These are phyloP conservation scores for Apeira syringaria DNA, from an alignment of 2,888 invertebrate species.

Conservation along the genomic window DNA sequence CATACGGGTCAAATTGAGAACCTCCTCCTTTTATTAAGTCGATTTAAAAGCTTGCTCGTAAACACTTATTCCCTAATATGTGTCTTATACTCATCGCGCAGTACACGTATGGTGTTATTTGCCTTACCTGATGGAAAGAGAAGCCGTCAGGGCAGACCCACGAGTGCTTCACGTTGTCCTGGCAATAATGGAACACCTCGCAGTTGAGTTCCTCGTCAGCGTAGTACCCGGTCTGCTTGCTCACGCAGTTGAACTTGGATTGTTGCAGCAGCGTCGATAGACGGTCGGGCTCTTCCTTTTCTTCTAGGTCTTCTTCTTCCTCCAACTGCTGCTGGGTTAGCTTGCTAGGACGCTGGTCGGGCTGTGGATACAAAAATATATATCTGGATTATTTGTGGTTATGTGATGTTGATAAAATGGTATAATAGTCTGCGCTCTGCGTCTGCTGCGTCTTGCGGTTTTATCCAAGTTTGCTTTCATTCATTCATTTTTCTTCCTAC, in stretches of 20 bases:
- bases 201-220: conserved; percentile 95
- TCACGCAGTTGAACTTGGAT: conserved; percentile 92
- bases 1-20: no score
- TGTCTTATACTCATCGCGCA: no score
- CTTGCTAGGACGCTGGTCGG: conserved; percentile 52
- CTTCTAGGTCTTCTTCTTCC: conserved; percentile 82
- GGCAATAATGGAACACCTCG: conserved; percentile 97
- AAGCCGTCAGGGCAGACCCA: conserved; percentile 97
- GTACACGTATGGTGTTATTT: no score
- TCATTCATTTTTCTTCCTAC: no score
- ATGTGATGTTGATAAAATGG: no score
- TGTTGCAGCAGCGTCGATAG: conserved; percentile 90
- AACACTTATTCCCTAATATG: no score
- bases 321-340: conserved; percentile 51
- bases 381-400: no score
- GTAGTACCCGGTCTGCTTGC: conserved; percentile 94
- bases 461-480: no score
- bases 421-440: no score
- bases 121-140: conserved; percentile 91
- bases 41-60: no score
- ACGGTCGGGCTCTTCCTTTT: conserved; percentile 94
- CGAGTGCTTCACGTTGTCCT: conserved; percentile 94
- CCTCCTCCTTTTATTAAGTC: no score
- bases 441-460: no score
- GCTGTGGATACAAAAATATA: conserved; percentile 33